phyloP scores from a whole-genome alignment of 2,797 vertebrate genomes.

The Sebastes jordani region DNA sequence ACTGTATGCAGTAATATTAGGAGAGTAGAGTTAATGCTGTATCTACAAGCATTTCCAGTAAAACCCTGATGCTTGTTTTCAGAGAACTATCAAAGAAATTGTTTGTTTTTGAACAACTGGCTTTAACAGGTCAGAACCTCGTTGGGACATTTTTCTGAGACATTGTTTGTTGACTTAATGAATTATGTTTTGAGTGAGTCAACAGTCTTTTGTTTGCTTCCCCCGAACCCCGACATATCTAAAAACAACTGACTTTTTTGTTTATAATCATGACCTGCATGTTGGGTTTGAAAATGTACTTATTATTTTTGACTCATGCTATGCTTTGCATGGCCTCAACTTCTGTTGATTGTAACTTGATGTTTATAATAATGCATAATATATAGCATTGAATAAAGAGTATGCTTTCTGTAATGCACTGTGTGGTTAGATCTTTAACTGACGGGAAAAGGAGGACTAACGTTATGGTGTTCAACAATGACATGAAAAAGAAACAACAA shows the following conservation, averaged over 20 bases:
- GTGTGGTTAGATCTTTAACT: slow-evolving; percentile 37
- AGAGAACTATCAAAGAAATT: slow-evolving; percentile 44
- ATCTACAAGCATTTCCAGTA: slow-evolving; percentile 41
- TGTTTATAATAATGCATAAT: slow-evolving; percentile 68
- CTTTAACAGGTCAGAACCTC: slow-evolving; percentile 8
- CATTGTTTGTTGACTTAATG: slow-evolving; percentile 48
- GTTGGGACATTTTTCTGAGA: slow-evolving; percentile 36
- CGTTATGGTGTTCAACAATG: background rate
- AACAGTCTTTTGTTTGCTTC: slow-evolving; percentile 40
- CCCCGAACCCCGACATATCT: slow-evolving; percentile 29
- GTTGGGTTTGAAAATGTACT: slow-evolving; percentile 64
- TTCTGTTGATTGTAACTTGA: slow-evolving; percentile 58
- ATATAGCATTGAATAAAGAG: slow-evolving; percentile 77
- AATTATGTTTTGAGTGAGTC: slow-evolving; percentile 38
- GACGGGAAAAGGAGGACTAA: background rate
- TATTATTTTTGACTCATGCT: slow-evolving; percentile 61
- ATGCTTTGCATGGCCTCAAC: slow-evolving; percentile 68
- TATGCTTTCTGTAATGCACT: slow-evolving; percentile 49
- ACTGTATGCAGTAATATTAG: background rate
- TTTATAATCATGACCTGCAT: slow-evolving; percentile 56
- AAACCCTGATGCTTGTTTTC: slow-evolving; percentile 44
- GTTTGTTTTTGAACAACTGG: slow-evolving; percentile 55
- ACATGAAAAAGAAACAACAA: background rate
- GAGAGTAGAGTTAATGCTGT: background rate
- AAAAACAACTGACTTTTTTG: slow-evolving; percentile 31